Percentiles rank a stretch among this genome's conserved stretches.
Evolutionary conservation across 2,888 invertebrate species (phyloP).

Genomic region (Nomada goodeniana): DNA sequence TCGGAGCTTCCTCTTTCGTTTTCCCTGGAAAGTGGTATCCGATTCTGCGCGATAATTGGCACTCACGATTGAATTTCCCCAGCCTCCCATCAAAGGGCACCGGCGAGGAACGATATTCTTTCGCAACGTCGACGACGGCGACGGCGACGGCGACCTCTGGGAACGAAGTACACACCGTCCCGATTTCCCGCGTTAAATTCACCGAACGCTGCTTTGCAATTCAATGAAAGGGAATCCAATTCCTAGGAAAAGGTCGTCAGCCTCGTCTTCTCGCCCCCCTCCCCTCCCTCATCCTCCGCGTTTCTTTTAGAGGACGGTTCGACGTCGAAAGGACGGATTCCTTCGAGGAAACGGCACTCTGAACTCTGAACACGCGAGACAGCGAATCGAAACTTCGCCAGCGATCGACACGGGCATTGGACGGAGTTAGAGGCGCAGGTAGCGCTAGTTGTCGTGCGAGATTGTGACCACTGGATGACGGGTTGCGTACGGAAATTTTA

Average conservation of each 20-base stretch:
- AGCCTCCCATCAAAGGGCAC: constrained; percentile 36
- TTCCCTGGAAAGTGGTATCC: constrained; percentile 60
- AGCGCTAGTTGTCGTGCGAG: constrained; percentile 25
- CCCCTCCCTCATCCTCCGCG: not conserved
- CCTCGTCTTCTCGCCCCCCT: constrained; percentile 10
- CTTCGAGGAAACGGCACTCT: not conserved
- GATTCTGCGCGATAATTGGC: constrained; percentile 72
- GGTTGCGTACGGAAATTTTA: no score
- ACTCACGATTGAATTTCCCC: constrained; percentile 71
- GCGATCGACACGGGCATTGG: constrained; percentile 20
- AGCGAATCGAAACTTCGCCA: constrained; percentile 56
- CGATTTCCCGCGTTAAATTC: constrained; percentile 71
- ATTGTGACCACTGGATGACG: not conserved
- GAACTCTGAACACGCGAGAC: constrained; percentile 23
- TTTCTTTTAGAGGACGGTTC: not conserved
- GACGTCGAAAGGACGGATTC: constrained; percentile 29
- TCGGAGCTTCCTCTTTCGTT: constrained; percentile 20
- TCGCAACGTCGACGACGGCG: constrained; percentile 43
- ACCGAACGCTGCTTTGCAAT: constrained; percentile 73
- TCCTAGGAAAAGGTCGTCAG: constrained; percentile 47
- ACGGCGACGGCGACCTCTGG: constrained; percentile 39
- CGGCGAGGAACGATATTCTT: constrained; percentile 61
- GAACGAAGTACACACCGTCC: constrained; percentile 60
- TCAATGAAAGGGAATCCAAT: constrained; percentile 73
- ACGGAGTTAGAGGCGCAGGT: not conserved